These are phyloP conservation scores for Malurus melanocephalus DNA, from an alignment of 2,113 vertebrate species.

Conservation along the genomic window DNA sequence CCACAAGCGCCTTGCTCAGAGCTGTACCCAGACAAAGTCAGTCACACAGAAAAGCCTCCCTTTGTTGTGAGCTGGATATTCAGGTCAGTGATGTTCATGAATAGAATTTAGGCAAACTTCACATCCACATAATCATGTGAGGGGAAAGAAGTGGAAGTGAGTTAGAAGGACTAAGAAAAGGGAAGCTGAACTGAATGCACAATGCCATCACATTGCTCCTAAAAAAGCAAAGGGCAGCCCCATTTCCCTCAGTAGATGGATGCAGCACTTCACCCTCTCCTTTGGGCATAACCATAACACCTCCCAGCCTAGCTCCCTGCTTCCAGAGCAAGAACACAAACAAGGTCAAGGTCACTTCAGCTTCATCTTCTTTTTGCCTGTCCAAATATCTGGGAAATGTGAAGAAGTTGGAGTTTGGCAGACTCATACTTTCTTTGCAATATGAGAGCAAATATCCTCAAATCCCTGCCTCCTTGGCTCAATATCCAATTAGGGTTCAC, in stretches of 20 bases:
- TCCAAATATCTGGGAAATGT: not conserved
- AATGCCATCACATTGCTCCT: not conserved
- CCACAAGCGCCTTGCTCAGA: not conserved
- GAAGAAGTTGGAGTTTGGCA: not conserved
- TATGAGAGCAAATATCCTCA: not conserved
- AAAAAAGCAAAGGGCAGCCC: not conserved
- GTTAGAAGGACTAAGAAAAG: not conserved
- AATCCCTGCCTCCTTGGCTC: not conserved
- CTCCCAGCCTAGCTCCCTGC: not conserved
- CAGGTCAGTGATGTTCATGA: not conserved
- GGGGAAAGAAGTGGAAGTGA: not conserved
- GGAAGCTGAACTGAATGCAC: not conserved
- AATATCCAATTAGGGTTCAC: not conserved
- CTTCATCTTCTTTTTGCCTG: not conserved
- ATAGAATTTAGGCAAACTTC: not conserved
- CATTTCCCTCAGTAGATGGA: not conserved
- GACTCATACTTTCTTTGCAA: not conserved
- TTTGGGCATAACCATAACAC: not conserved
- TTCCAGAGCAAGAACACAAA: not conserved
- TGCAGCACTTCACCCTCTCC: not conserved
- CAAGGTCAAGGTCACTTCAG: not conserved
- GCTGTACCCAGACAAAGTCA: not conserved
- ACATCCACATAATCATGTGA: not conserved
- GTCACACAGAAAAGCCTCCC: not conserved
- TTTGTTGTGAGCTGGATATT: not conserved